Percentiles rank a stretch among this genome's conserved stretches.
These are phyloP conservation scores for Nyctalus aviator DNA, from an alignment of 2,797 vertebrate species.

Conservation along the genomic window DNA sequence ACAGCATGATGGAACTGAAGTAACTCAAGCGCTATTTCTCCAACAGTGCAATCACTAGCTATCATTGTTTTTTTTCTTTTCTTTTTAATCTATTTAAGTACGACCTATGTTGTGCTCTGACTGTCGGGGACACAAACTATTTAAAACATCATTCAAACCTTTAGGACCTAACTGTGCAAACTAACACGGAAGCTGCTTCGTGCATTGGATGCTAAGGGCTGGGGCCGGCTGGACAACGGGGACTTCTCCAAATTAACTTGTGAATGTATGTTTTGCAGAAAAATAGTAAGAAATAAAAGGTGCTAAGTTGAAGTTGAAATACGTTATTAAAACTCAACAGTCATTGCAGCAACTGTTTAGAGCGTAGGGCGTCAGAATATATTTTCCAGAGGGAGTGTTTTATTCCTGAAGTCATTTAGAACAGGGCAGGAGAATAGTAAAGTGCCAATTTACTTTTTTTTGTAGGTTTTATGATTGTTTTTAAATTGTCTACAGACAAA, in stretches of 20 bases:
- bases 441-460: not conserved
- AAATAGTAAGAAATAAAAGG: not conserved
- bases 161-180: not conserved
- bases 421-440: not conserved
- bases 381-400: not conserved
- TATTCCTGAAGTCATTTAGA: slow-evolving; percentile 19
- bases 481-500: not conserved
- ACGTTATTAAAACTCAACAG: not conserved
- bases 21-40: not conserved
- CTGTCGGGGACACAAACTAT: not conserved
- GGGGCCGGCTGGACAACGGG: not conserved
- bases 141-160: not conserved
- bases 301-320: not conserved
- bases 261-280: slow-evolving; percentile 25
- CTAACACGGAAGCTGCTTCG: not conserved
- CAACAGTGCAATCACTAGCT: not conserved
- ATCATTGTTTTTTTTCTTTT: not conserved
- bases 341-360: not conserved
- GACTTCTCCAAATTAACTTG: not conserved
- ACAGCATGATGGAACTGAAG: not conserved
- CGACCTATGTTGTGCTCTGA: not conserved
- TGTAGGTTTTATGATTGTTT: not conserved
- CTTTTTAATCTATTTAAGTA: not conserved
- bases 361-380: not conserved
- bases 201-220: too few relatives aligned